Conservation (phyloP, 53 echinoderm and acorn worm genomes). For the Echinarachnius parma region DNA sequence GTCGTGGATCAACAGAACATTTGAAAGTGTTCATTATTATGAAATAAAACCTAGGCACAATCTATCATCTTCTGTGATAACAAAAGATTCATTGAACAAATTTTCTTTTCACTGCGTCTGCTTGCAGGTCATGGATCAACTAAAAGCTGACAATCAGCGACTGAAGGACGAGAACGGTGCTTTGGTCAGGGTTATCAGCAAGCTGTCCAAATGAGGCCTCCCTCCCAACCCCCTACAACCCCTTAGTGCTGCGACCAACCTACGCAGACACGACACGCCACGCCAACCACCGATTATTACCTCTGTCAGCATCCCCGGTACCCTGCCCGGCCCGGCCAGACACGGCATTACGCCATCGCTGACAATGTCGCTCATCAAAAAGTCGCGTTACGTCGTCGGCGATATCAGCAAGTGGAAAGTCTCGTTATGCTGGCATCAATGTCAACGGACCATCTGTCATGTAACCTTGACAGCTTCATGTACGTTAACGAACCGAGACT, state of each 20-base stretch:
- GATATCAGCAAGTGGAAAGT: too few relatives aligned
- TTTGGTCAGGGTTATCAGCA: slow-evolving; percentile 97
- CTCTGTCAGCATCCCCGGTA: slow-evolving; percentile 1
- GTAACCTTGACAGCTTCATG: too few relatives aligned
- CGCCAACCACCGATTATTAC: neutral
- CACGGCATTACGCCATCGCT: neutral
- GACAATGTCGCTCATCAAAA: neutral
- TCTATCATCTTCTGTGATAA: too few relatives aligned
- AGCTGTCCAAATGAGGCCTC: slow-evolving; percentile 87
- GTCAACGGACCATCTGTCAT: too few relatives aligned
- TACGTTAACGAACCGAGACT: too few relatives aligned
- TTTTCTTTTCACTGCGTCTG: neutral
- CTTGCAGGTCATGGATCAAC: slow-evolving; percentile 79
- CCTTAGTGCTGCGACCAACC: slow-evolving; percentile 1
- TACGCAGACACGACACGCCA: neutral
- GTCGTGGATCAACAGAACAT: too few relatives aligned
- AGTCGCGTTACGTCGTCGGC: too few relatives aligned
- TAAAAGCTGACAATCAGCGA: slow-evolving; percentile 97
- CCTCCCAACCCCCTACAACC: neutral
- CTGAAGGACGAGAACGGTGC: slow-evolving; percentile 99
- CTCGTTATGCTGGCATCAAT: too few relatives aligned
- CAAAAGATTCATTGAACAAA: neutral
- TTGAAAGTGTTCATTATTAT: too few relatives aligned
- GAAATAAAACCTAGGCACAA: too few relatives aligned
- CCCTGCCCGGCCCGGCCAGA: neutral